Evolutionary conservation across 1,140 invertebrate genomes (phyloP).

Genomic region (Hypothenemus hampei): DNA sequence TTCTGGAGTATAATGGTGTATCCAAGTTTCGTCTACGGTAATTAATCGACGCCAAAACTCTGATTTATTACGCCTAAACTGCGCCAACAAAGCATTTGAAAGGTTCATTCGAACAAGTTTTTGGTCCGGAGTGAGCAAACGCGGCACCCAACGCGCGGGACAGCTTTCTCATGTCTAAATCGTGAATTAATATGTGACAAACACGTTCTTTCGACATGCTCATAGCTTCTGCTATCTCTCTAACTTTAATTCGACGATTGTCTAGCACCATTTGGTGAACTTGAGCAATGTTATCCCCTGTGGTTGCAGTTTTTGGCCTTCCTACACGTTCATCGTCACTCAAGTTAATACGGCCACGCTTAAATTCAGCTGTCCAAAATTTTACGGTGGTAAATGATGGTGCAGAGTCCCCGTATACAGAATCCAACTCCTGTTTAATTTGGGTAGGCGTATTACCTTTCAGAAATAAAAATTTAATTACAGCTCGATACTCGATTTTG

Average conservation of each 20-base stretch:
- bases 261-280: conserved; percentile 34
- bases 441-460: neutral
- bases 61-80: too few relatives aligned
- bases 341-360: conserved; percentile 37
- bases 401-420: conserved; percentile 27
- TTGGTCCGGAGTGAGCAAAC: conserved; percentile 8
- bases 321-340: conserved; percentile 37
- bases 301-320: conserved; percentile 32
- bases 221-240: conserved; percentile 31
- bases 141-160: conserved; percentile 19
- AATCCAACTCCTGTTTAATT: neutral
- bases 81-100: too few relatives aligned
- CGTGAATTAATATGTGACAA: conserved; percentile 26
- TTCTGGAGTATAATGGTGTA: too few relatives aligned
- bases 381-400: conserved; percentile 35
- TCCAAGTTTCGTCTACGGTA: too few relatives aligned
- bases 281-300: conserved; percentile 37
- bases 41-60: too few relatives aligned
- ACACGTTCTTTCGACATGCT: conserved; percentile 24
- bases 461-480: neutral
- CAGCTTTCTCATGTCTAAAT: conserved; percentile 31
- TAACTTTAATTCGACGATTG: conserved; percentile 34
- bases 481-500: too few relatives aligned
- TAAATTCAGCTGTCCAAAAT: conserved; percentile 31
- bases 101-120: neutral